phyloP scores from a whole-genome alignment of 1,140 invertebrate species.

The Macrobrachium rosenbergii region DNA sequence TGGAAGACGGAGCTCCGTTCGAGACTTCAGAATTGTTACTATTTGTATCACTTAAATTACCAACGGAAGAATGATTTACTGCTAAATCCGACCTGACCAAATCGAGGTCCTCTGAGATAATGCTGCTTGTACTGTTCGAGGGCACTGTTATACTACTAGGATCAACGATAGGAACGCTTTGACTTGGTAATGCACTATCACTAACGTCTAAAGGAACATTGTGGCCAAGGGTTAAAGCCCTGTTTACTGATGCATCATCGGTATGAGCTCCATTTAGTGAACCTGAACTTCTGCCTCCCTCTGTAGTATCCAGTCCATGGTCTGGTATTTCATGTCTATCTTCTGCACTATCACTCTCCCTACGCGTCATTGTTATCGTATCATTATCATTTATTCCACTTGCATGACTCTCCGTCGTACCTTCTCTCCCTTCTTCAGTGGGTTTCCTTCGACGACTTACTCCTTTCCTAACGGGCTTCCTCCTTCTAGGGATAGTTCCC shows the following conservation, averaged over 20 bases:
- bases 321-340: constrained; percentile 12
- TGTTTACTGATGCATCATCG: too few relatives aligned
- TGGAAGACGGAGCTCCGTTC: constrained; percentile 10
- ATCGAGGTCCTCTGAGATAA: too few relatives aligned
- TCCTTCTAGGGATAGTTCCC: background rate
- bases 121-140: background rate
- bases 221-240: background rate
- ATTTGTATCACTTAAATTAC: background rate
- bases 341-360: constrained; percentile 13
- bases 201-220: background rate
- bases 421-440: background rate
- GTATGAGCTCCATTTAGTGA: too few relatives aligned
- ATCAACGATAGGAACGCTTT: background rate
- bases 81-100: too few relatives aligned
- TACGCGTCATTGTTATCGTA: background rate
- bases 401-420: background rate
- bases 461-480: background rate
- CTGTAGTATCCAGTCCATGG: background rate
- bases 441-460: background rate
- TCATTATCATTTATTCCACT: background rate
- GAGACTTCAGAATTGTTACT: background rate
- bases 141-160: background rate
- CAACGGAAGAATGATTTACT: background rate
- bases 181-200: background rate
- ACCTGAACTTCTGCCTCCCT: constrained; percentile 8